Base-by-base conservation (phyloP, 1,140 invertebrate genomes). In the Hylaeus anthracinus region DNA sequence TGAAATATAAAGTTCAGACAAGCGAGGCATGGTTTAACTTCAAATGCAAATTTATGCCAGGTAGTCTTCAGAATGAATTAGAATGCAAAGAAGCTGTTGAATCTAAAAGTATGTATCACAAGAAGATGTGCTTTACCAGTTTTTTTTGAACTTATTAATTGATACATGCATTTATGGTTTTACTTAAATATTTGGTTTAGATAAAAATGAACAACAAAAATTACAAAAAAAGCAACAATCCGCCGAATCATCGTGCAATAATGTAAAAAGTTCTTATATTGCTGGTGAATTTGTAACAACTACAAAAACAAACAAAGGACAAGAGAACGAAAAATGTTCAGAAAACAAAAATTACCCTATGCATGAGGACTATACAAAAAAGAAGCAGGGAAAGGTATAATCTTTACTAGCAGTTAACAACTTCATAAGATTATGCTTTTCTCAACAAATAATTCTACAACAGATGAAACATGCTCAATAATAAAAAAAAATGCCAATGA, bases 11-110 rank as follows among this genome's bases (percentile, higher is more conserved):
- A 63, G 81, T 90, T 48, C 79, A 90, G 82, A 88, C 86, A 14
- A 88, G 88, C 12, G 86, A 90, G 72, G 82, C 86, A 48, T 90
- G 88, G 88, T 86, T 85, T 77, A 83, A 86, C 41, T 86, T 88
- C 37, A 86, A 75, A 43, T 88, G 76, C 53, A 89, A 88, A 81
- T 86, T 84, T 65, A 86, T 86, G 79, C 79, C 79, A 61, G 72
- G 72, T 69, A 80, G 64, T 48, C 65, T 89, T 45, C 75, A 41
- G 15, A 83, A 83, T 43, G 77, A 87, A 74, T 61, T 85, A 43
- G 79, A 88, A 69, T 63, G 56, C 43, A 69, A 79, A 64, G 84
- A 87, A 26, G 14, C 14, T 74, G 0, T 15, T 41, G 6, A 79
- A 60, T 14, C 78, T 0, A 81, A 83, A 61, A 72, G 60, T 75